Percentiles rank a stretch among this genome's conserved stretches.
Conservation (phyloP, 1,140 invertebrate genomes). For the Rhagoletis zephyria region DNA sequence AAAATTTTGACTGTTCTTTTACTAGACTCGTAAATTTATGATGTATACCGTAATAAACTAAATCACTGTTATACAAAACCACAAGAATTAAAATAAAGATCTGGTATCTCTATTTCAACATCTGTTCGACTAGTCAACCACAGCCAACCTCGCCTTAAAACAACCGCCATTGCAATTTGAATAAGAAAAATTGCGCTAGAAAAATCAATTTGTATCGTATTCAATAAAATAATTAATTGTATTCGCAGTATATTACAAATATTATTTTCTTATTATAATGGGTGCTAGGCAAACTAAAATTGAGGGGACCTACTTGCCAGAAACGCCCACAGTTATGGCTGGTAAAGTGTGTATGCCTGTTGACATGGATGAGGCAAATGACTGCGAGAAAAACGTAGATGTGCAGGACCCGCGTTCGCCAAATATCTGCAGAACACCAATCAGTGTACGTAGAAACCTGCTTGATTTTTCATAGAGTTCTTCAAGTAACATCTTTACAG, state of each 20-base stretch:
- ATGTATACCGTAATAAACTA: too few relatives aligned
- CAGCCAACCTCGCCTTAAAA: slow-evolving; percentile 5
- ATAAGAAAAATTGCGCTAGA: background rate
- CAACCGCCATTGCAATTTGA: slow-evolving; percentile 44
- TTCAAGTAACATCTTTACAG: background rate
- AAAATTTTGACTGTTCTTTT: too few relatives aligned
- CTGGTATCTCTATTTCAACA: background rate
- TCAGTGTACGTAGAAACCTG: slow-evolving; percentile 64
- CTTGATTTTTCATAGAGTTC: background rate
- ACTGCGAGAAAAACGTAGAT: background rate
- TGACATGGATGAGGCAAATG: background rate
- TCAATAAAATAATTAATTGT: background rate
- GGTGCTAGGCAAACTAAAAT: slow-evolving; percentile 69
- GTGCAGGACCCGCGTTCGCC: slow-evolving; percentile 67
- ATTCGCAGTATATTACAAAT: background rate
- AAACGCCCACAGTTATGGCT: slow-evolving; percentile 61
- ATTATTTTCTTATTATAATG: slow-evolving; percentile 57
- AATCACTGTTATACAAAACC: too few relatives aligned
- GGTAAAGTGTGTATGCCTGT: background rate
- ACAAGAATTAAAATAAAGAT: too few relatives aligned
- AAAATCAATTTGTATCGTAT: background rate
- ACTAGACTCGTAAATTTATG: too few relatives aligned
- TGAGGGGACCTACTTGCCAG: slow-evolving; percentile 65
- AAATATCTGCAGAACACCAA: slow-evolving; percentile 65
- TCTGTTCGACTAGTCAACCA: background rate